Percentiles rank a stretch among this genome's conserved stretches.
phyloP scores from a whole-genome alignment of 2,113 vertebrate genomes.

The Syngnathus typhle region DNA sequence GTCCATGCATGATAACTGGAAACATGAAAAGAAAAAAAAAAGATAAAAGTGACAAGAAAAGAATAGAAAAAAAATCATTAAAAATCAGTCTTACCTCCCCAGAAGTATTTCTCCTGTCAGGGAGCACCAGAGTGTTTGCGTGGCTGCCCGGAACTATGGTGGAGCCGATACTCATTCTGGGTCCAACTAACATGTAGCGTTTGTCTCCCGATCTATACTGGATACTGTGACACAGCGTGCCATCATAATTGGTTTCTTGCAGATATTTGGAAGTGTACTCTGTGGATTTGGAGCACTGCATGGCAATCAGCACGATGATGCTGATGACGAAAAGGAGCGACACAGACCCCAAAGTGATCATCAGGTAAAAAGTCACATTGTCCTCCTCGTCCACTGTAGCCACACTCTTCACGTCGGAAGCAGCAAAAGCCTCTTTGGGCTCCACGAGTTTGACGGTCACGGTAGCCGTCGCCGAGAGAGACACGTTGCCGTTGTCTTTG shows the following conservation, averaged over 20 bases:
- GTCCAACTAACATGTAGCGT: conserved; percentile 67
- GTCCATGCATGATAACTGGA: no score
- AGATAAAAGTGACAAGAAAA: no score
- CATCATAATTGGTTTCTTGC: conserved; percentile 49
- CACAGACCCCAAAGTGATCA: conserved; percentile 55
- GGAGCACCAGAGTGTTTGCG: conserved; percentile 50
- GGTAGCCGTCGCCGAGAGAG: conserved; percentile 60
- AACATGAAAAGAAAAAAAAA: neutral
- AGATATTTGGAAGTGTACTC: conserved; percentile 51
- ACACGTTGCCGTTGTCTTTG: conserved; percentile 64
- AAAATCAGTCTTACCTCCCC: conserved; percentile 43
- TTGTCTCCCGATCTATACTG: conserved; percentile 67
- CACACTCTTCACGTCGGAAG: conserved; percentile 44
- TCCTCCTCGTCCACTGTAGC: conserved; percentile 25
- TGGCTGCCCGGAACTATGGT: conserved; percentile 58
- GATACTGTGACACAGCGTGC: conserved; percentile 59
- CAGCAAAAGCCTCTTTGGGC: conserved; percentile 59
- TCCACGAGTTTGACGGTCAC: conserved; percentile 51
- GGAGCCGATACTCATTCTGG: conserved; percentile 64
- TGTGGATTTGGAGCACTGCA: conserved; percentile 57
- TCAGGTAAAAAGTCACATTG: conserved; percentile 53
- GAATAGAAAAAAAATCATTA: no score
- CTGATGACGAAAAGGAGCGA: conserved; percentile 58
- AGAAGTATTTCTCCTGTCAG: conserved; percentile 28
- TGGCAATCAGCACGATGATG: conserved; percentile 49